Base-by-base conservation (phyloP, 1,140 invertebrate species). In the Aphelinus certus region DNA sequence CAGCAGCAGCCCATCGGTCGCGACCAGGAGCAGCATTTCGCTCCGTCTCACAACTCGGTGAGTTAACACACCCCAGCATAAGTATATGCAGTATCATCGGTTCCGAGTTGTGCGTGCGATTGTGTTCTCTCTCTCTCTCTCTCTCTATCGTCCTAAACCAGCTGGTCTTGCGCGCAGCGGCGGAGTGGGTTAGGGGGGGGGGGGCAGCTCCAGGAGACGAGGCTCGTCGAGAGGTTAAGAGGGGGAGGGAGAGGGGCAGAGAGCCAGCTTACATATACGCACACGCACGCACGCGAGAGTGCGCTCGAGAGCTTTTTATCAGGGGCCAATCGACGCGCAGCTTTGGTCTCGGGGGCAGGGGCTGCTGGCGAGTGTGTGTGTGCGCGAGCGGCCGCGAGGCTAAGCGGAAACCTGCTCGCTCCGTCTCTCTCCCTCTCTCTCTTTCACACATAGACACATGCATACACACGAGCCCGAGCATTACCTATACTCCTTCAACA, bases 341-440 rank as follows among this genome's bases (percentile, higher is more conserved):
- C 63, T 65, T 65, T 65, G 51, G 26, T 26, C 26, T 56, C n/a
- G 49, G 56, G 47, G 7, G 26, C 26, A 47, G 46, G 10, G 7
- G 7, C 51, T 10, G 43, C 3, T 0, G 45, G 9, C 10, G 57
- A 64, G 7, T 57, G 63, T 66, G 66, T 73, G n/a, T 10, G 51
- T 3, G 5, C 46, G 61, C 46, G 9, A 9, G 43, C 9, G 45
- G 7, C 3, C 43, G 26, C 60, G 53, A 69, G 60, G 57, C 53
- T 68, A 75, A 69, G 47, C 56, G 57, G 66, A 75, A 75, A 75
- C 72, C 73, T 70, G 66, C 73, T 63, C 48, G 2, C 43, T 26
- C 26, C 26, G 26, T 26, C 26, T 26, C 26, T 26, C 26, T 26
- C 26, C 26, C 26, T 26, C 26, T 26, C 26, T 26, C 26, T 26